Evolutionary conservation across 2,888 invertebrate genomes (phyloP), one percentile per base, ranked within the genome.

Genomic region (Morinoia aosen): DNA sequence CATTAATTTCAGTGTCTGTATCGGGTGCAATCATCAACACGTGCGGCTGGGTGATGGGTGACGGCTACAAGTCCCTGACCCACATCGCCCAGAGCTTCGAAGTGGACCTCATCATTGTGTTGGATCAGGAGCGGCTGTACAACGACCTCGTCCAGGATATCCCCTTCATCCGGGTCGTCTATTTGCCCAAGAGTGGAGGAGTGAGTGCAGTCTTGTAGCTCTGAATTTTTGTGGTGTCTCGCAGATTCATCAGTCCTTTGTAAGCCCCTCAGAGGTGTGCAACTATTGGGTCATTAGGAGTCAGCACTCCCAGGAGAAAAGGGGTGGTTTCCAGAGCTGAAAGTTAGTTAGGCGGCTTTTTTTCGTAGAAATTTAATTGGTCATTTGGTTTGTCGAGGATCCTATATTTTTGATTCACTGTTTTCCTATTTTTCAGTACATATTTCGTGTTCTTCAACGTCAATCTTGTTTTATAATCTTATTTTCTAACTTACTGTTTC

Each of bases 11-110:
- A 96, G 96, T 96, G 56, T 96, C 96, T 40, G 98, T 98, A 76
- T 99, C 99, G 5, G 99, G 99, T 0, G 98, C 99, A 7, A 98
- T 99, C 76, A 99, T 99, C 96, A 99, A 99, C 97, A 99, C 99
- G 0, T 99, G 99, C 97, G 99, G 99, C 0, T 99, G 99, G 99
- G 98, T 99, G 3, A 99, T 99, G 97, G 98, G 98, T 0, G 98
- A 98, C 0, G 99, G 99, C 0, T 99, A 99, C 97, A 98, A 98
- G 97, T 98, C 98, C 95, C 97, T 99, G 25, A 98, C 98, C 7
- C 98, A 99, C 97, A 98, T 99, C 0, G 99, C 99, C 0, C 98
- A 99, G 97, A 98, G 99, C 0, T 99, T 99, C 97, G 99, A 99
- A 98, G 99, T 99, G 4, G 99, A 99, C 97, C 98, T 99, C 0